These are phyloP conservation scores for Carollia perspicillata DNA, from an alignment of 2,113 vertebrate species.

Conservation along the genomic window DNA sequence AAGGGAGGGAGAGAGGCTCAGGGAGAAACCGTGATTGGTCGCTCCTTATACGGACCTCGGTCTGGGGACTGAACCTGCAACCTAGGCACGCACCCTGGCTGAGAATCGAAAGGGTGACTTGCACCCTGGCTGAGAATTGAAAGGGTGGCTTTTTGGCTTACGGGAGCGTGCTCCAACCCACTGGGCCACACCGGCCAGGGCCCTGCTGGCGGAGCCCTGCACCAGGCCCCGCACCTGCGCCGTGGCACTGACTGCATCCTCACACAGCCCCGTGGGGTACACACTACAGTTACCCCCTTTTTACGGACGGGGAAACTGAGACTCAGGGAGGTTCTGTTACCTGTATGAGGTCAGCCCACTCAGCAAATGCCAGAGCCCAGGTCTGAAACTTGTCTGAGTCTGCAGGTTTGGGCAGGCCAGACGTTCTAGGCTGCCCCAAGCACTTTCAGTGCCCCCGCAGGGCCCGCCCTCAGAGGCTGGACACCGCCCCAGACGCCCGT, in stretches of 20 bases:
- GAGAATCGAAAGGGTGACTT: no score
- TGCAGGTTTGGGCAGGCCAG: neutral
- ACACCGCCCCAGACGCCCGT: neutral
- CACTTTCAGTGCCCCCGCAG: neutral
- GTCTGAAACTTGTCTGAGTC: neutral
- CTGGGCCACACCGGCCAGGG: no score
- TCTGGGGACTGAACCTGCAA: no score
- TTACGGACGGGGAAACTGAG: neutral
- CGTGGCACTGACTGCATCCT: no score
- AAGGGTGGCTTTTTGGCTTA: no score
- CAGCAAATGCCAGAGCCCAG: neutral
- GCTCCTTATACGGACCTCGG: no score
- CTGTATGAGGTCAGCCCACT: accelerated
- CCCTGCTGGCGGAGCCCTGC: neutral
- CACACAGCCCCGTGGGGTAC: neutral
- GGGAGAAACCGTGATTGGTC: no score
- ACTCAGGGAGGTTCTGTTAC: no score
- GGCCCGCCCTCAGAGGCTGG: neutral
- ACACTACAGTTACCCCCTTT: neutral
- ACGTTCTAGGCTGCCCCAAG: neutral
- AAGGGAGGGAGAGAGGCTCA: no score
- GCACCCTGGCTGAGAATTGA: no score
- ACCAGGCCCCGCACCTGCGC: neutral
- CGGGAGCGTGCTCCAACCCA: no score
- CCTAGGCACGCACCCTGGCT: no score